These are phyloP conservation scores for Syngnathus typhle DNA, from an alignment of 2,113 vertebrate genomes.

Conservation along the genomic window DNA sequence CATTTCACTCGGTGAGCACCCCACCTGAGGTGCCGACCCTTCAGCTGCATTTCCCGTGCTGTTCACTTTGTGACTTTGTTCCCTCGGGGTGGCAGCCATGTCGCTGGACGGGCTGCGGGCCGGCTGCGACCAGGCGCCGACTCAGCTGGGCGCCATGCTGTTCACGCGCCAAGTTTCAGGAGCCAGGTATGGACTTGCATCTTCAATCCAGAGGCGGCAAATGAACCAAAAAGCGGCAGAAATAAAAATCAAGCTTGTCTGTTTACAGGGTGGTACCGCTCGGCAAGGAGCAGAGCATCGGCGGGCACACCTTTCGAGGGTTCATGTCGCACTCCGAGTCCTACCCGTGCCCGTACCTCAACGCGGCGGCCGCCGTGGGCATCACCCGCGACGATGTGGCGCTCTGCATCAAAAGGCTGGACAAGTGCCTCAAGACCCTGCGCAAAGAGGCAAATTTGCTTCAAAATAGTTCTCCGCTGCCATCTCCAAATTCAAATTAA, in stretches of 20 bases:
- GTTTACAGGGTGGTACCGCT: constrained; percentile 81
- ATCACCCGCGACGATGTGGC: constrained; percentile 86
- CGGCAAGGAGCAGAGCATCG: constrained; percentile 79
- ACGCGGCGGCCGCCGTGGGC: constrained; percentile 89
- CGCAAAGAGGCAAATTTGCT: constrained; percentile 54
- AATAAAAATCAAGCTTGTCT: background rate
- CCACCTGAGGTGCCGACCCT: too few relatives aligned
- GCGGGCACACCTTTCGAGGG: constrained; percentile 82
- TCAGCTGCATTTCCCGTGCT: background rate
- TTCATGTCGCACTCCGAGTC: constrained; percentile 88
- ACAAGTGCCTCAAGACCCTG: constrained; percentile 83
- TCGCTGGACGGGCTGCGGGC: constrained; percentile 79
- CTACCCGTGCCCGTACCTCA: constrained; percentile 91
- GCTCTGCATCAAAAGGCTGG: constrained; percentile 85
- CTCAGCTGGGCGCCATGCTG: constrained; percentile 94
- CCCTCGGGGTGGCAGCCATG: constrained; percentile 72
- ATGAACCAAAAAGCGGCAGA: background rate
- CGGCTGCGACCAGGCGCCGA: constrained; percentile 71
- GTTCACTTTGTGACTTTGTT: background rate
- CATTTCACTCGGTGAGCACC: constrained; percentile 85
- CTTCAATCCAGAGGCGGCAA: background rate
- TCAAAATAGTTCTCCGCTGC: background rate
- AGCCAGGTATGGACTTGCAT: constrained; percentile 76
- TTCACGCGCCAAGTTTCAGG: constrained; percentile 98
- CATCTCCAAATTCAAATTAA: background rate